Percentiles rank a stretch among this genome's conserved stretches.
phyloP scores from a whole-genome alignment of 2,113 vertebrate genomes.

The Podiceps cristatus region DNA sequence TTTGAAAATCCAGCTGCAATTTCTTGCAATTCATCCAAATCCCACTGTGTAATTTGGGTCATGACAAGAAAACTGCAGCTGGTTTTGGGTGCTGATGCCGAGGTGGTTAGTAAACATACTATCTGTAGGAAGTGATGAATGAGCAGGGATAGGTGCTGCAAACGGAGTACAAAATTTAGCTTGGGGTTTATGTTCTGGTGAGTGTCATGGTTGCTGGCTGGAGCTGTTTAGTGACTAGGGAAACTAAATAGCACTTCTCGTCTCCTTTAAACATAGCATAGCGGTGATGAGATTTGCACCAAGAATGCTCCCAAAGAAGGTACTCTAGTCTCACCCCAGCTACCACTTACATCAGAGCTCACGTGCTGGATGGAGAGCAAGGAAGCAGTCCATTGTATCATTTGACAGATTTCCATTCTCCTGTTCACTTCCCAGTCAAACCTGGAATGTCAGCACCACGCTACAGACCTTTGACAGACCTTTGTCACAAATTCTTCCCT shows the following conservation, averaged over 20 bases:
- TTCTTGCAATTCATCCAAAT: neutral
- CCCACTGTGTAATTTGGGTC: neutral
- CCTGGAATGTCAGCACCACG: neutral
- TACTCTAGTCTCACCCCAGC: neutral
- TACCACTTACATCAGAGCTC: neutral
- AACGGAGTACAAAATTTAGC: neutral
- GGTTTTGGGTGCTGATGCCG: neutral
- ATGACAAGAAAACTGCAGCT: neutral
- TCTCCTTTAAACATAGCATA: neutral
- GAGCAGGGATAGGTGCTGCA: neutral
- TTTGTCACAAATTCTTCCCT: neutral
- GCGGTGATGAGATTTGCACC: neutral
- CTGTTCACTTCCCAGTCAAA: neutral
- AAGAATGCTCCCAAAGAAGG: neutral
- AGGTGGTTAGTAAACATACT: neutral
- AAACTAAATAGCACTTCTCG: neutral
- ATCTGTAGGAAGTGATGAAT: neutral
- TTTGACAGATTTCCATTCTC: neutral
- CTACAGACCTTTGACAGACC: neutral
- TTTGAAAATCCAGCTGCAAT: constrained; percentile 14
- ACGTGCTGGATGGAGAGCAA: neutral
- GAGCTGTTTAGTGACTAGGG: neutral
- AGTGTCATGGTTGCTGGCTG: neutral
- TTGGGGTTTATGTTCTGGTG: neutral
- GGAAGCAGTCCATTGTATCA: neutral